Conservation (phyloP, 1,140 invertebrate species). For the Bombus haemorrhoidalis region DNA sequence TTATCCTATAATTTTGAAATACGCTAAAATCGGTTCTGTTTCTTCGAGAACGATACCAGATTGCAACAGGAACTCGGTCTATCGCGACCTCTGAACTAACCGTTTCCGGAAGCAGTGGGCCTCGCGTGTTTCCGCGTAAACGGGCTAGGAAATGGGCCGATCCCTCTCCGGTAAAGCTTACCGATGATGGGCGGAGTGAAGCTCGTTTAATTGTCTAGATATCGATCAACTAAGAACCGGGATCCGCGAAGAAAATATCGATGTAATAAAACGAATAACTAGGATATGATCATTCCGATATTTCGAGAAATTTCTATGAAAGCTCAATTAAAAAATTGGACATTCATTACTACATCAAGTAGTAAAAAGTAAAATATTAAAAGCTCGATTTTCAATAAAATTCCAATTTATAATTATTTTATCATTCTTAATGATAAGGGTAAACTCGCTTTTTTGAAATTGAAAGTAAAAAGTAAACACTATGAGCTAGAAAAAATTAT, state of each 20-base stretch:
- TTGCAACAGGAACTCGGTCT: slow-evolving; percentile 23
- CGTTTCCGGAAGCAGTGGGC: slow-evolving; percentile 21
- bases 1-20: no score
- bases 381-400: no score
- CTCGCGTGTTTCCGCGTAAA: slow-evolving; percentile 33
- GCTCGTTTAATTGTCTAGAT: neutral
- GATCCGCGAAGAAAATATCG: neutral
- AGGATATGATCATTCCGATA: neutral
- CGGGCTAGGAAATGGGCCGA: slow-evolving; percentile 1
- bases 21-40: no score
- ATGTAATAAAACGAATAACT: neutral
- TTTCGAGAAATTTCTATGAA: neutral
- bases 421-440: no score
- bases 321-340: neutral
- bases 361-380: no score
- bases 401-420: no score
- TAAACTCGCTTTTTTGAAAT: no score
- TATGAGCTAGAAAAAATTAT: no score
- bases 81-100: neutral
- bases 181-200: neutral
- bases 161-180: neutral
- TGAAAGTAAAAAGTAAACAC: no score
- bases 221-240: neutral
- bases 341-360: accelerated
- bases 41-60: no score